These are phyloP conservation scores for Nezara viridula DNA, from an alignment of 2,888 invertebrate species.

Conservation along the genomic window DNA sequence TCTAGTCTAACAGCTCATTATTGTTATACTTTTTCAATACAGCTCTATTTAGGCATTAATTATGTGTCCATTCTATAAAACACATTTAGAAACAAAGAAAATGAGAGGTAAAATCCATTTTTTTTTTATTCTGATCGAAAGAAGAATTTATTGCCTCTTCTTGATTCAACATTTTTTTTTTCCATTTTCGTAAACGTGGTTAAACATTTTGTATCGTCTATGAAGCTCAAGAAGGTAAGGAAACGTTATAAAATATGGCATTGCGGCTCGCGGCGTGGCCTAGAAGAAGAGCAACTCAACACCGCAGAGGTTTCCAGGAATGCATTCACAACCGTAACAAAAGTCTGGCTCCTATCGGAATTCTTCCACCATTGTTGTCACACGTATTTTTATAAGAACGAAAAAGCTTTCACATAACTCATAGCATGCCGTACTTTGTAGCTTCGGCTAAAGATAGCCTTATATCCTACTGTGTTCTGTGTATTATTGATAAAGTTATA, in stretches of 20 bases:
- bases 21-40: no score
- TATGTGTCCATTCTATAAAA: no score
- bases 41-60: no score
- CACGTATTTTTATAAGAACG: background rate
- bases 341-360: background rate
- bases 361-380: slow-evolving; percentile 27
- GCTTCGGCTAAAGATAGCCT: background rate
- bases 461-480: background rate
- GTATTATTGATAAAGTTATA: no score
- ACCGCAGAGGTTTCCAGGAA: background rate
- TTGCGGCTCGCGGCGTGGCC: background rate
- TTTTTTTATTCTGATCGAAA: no score
- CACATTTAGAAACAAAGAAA: no score
- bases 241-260: background rate
- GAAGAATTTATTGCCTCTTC: no score
- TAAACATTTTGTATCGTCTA: background rate
- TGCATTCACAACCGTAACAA: slow-evolving; percentile 15
- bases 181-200: no score
- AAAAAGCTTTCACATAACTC: background rate
- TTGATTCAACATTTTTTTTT: no score
- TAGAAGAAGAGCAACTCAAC: background rate
- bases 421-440: background rate
- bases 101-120: no score
- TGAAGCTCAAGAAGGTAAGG: background rate
- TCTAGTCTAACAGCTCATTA: no score